Conservation (phyloP, 2,797 vertebrate genomes). For the Clarias fuscus region DNA sequence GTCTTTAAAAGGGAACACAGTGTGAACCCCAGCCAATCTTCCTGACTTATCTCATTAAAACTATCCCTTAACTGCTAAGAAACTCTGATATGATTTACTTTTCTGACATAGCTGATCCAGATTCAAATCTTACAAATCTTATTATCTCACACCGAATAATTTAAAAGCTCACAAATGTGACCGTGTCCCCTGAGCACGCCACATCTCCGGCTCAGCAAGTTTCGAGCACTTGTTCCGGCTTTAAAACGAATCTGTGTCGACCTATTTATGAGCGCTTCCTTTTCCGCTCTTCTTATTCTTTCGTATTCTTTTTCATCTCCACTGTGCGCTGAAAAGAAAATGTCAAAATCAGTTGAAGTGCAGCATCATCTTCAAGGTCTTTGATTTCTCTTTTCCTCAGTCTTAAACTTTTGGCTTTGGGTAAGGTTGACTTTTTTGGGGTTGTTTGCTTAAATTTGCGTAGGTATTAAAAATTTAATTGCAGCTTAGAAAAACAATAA, state of each 20-base stretch:
- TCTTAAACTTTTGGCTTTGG: background rate
- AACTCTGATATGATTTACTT: background rate
- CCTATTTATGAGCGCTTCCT: background rate
- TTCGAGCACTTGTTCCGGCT: background rate
- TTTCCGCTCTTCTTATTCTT: too few relatives aligned
- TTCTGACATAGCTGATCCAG: background rate
- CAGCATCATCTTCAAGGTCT: background rate
- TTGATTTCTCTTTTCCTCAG: background rate
- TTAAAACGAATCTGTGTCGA: background rate
- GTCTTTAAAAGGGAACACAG: background rate
- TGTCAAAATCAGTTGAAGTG: background rate
- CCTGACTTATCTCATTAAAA: background rate
- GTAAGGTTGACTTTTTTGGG: background rate
- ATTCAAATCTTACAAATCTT: too few relatives aligned
- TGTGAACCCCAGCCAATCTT: background rate
- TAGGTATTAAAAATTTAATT: background rate
- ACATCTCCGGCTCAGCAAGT: background rate
- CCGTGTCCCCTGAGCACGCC: background rate
- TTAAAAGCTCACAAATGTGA: background rate
- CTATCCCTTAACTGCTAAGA: background rate
- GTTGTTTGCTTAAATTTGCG: background rate
- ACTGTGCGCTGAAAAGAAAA: background rate
- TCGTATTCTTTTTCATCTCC: background rate
- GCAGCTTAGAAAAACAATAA: background rate
- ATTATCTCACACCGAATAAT: background rate